Conservation (phyloP, 2,797 vertebrate genomes). For the Cyclura pinguis region DNA sequence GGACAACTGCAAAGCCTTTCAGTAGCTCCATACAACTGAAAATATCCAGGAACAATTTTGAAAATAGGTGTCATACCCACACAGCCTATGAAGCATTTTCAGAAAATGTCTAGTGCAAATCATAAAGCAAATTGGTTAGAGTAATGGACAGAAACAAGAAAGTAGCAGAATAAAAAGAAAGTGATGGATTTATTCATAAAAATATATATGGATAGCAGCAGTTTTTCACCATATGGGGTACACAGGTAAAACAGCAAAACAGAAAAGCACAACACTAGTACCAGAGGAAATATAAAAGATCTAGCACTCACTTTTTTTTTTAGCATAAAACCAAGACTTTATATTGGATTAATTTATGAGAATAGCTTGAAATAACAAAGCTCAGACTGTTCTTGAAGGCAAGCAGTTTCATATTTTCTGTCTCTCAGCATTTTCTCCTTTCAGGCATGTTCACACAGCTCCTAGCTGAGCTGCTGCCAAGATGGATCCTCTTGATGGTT, state of each 20-base stretch:
- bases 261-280: slow-evolving; percentile 8
- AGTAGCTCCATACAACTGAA: slow-evolving; percentile 24
- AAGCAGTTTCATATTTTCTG: neutral
- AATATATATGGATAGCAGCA: slow-evolving; percentile 6
- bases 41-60: neutral
- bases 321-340: neutral
- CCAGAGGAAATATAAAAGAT: neutral
- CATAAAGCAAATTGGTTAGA: neutral
- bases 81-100: neutral
- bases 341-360: neutral
- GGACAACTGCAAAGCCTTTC: slow-evolving; percentile 20
- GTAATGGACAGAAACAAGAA: neutral
- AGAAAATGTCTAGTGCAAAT: neutral
- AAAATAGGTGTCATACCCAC: slow-evolving; percentile 10
- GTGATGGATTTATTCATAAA: slow-evolving; percentile 30
- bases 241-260: neutral
- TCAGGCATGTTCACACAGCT: neutral
- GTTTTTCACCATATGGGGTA: slow-evolving; percentile 20
- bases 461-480: neutral
- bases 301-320: neutral
- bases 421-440: neutral
- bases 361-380: neutral
- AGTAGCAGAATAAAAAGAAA: neutral
- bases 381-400: neutral
- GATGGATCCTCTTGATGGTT: neutral